phyloP scores from a whole-genome alignment of 35 echinoderm and acorn worm species.

The Patiria miniata region DNA sequence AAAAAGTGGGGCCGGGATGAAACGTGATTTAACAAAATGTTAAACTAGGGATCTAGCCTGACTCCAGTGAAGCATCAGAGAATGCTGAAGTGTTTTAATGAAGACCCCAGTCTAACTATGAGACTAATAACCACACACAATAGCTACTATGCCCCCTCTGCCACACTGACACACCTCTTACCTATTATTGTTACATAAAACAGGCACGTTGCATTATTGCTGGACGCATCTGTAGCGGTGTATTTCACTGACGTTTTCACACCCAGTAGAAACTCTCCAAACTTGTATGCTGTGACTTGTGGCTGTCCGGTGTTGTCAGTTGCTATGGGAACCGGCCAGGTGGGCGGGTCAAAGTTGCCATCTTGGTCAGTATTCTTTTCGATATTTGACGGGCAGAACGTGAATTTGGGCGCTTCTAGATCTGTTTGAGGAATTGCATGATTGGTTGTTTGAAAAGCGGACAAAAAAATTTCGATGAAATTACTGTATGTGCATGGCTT shows the following conservation, averaged over 20 bases:
- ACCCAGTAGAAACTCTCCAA: background rate
- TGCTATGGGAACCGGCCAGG: background rate
- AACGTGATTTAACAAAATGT: too few species aligned
- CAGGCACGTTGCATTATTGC: background rate
- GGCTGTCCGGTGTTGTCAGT: background rate
- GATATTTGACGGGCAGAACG: background rate
- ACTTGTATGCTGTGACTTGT: background rate
- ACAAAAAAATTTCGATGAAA: background rate
- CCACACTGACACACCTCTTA: background rate
- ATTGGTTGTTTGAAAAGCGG: background rate
- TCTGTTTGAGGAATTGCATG: background rate
- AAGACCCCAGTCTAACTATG: too few species aligned
- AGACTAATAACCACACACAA: too few species aligned
- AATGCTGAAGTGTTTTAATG: too few species aligned
- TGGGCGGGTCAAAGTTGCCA: background rate
- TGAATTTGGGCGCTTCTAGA: background rate
- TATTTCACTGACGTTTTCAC: background rate
- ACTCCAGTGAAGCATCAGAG: too few species aligned
- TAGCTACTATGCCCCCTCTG: too few species aligned
- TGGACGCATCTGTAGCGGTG: background rate
- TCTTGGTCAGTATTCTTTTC: background rate
- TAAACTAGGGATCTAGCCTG: too few species aligned
- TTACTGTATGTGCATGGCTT: background rate
- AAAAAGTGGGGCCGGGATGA: too few species aligned
- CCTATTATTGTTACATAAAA: slow-evolving; percentile 2